These are phyloP conservation scores for Coreius guichenoti DNA, from an alignment of 2,797 vertebrate species.

Conservation along the genomic window DNA sequence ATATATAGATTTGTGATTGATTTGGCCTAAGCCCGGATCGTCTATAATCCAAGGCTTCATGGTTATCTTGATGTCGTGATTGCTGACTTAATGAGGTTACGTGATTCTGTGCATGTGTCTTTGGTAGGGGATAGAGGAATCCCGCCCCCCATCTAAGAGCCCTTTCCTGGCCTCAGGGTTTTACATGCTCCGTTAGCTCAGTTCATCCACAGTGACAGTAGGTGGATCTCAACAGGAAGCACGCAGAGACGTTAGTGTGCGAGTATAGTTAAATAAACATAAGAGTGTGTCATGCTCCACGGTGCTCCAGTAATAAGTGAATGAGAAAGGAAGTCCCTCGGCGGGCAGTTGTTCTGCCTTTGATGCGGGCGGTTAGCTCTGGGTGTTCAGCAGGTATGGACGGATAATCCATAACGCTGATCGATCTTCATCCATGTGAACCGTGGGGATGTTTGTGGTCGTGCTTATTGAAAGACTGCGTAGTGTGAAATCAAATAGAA, in stretches of 20 bases:
- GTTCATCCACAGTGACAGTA: slow-evolving; percentile 29
- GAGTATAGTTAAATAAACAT: slow-evolving; percentile 41
- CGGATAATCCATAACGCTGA: slow-evolving; percentile 31
- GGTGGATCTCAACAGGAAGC: slow-evolving; percentile 29
- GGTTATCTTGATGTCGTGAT: slow-evolving; percentile 23
- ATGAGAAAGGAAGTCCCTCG: slow-evolving; percentile 34
- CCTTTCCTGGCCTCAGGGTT: slow-evolving; percentile 38
- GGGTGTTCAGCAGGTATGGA: slow-evolving; percentile 29
- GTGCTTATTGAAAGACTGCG: background rate
- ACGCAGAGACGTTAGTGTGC: slow-evolving; percentile 12
- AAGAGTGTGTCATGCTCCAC: slow-evolving; percentile 38
- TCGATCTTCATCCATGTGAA: slow-evolving; percentile 3
- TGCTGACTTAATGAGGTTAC: slow-evolving; percentile 46
- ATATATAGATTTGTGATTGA: background rate
- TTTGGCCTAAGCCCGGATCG: background rate
- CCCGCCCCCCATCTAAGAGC: slow-evolving; percentile 38
- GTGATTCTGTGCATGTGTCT: slow-evolving; percentile 44
- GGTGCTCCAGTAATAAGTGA: slow-evolving; percentile 37
- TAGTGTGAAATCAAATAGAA: background rate
- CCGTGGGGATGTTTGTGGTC: background rate
- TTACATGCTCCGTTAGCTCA: slow-evolving; percentile 38
- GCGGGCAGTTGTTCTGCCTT: slow-evolving; percentile 25
- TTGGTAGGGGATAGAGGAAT: slow-evolving; percentile 25
- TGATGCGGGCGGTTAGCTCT: slow-evolving; percentile 27
- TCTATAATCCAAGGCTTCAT: background rate